Evolutionary conservation across 2,113 vertebrate species (phyloP), one percentile per base, ranked within the genome.

Genomic region (Bujurquina vittata): DNA sequence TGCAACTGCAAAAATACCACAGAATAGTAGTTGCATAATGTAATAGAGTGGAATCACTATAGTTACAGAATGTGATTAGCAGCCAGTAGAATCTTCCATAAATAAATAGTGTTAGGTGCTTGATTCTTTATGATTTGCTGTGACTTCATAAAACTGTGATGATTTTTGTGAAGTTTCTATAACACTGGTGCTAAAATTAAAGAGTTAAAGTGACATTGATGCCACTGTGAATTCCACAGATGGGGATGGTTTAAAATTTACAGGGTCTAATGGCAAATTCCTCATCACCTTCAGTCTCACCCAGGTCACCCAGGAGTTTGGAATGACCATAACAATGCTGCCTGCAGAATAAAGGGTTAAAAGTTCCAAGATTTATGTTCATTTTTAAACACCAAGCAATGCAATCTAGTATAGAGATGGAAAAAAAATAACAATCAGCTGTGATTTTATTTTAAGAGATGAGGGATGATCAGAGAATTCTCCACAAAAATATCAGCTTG

Each of bases 221-320:
- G 29, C 54, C 49, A 59, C 43, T 8, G 85, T 69, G 81, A 79
- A 90, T 88, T 81, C 86, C 81, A 80, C 60, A 89, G 37, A 37
- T 76, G 29, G 3, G 31, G 26, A 1, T 2, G 8, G 31, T 72
- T 84, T 78, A 56, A 89, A 78, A 49, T 81, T 88, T 79, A 86
- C 46, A 76, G 77, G 55, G 35, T 59, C n/a, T 80, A 77, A 79
- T 79, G 56, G 65, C 29, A 90, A 91, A 88, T 78, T 59, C 58
- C 81, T 75, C 37, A 1, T 75, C 79, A 92, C 86, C 90, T 92
- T 85, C 86, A 79, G 55, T 80, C 77, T 81, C 43, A 49, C 40
- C 1, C 35, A 65, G n/a, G 22, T 43, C 2, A 5, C 57, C 29
- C 55, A 83, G 14, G 35, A 77, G 57, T 46, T 35, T 83, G 77